phyloP scores from a whole-genome alignment of 2,888 invertebrate genomes.

The Cryptophagus acutangulus region DNA sequence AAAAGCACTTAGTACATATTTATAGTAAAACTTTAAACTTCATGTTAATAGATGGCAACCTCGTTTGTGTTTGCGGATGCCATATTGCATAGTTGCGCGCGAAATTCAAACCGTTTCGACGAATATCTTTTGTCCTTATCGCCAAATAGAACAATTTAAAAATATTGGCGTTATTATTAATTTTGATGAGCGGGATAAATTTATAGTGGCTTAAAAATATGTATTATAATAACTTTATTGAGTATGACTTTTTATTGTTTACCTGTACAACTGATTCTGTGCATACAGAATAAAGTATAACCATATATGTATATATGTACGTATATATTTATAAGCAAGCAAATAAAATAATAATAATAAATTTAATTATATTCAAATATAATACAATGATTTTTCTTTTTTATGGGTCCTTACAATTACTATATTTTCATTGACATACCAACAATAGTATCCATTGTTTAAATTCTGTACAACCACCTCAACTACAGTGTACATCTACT shows the following conservation, averaged over 20 bases:
- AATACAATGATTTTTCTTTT: constrained; percentile 37
- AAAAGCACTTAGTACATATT: no score
- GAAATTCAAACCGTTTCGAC: no score
- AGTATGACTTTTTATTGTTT: constrained; percentile 43
- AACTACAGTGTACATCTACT: constrained; percentile 47
- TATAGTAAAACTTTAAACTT: no score
- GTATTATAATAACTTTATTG: constrained; percentile 43
- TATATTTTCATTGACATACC: constrained; percentile 12
- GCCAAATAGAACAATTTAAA: no score
- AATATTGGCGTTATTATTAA: no score
- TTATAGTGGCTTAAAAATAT: constrained; percentile 4
- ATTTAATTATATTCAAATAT: constrained; percentile 44
- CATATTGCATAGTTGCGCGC: no score
- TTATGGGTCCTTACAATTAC: constrained; percentile 2
- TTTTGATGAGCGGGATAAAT: no score
- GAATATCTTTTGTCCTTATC: no score
- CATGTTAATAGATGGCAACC: no score
- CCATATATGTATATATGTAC: constrained; percentile 43
- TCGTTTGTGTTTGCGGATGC: no score
- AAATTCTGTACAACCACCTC: constrained; percentile 48
- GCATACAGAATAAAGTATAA: constrained; percentile 46
- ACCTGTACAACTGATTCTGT: constrained; percentile 47
- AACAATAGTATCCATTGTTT: constrained; percentile 35
- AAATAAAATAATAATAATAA: constrained; percentile 41
- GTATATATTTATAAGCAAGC: constrained; percentile 42